These are phyloP conservation scores for Drosophila paranaensis DNA, from an alignment of 2,888 invertebrate species.

Conservation along the genomic window DNA sequence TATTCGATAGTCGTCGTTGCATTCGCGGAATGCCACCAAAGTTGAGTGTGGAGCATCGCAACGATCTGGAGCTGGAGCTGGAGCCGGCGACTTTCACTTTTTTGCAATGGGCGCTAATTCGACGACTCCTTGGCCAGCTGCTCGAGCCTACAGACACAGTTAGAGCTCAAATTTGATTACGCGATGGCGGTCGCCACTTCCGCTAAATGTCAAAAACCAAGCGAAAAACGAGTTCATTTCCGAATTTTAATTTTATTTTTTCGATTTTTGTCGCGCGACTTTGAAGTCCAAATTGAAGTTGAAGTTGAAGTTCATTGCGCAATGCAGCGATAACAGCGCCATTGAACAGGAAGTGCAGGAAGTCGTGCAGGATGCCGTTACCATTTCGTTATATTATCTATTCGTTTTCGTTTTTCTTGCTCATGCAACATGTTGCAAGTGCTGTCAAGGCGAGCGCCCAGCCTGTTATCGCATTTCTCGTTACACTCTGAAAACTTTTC, in stretches of 20 bases:
- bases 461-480: constrained; percentile 66
- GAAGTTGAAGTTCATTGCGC: constrained; percentile 78
- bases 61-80: constrained; percentile 7
- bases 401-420: constrained; percentile 19
- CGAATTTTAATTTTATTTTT: constrained; percentile 45
- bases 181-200: constrained; percentile 51
- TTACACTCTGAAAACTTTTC: constrained; percentile 73
- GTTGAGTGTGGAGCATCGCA: constrained; percentile 33
- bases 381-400: constrained; percentile 14
- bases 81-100: constrained; percentile 64
- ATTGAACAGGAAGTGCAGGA: constrained; percentile 28
- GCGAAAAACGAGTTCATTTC: constrained; percentile 63
- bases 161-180: constrained; percentile 43
- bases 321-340: constrained; percentile 42
- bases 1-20: constrained; percentile 2
- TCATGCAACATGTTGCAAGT: constrained; percentile 48
- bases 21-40: constrained; percentile 24
- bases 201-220: constrained; percentile 39
- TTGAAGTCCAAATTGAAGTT: constrained; percentile 51
- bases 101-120: constrained; percentile 22
- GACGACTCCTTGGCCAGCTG: constrained; percentile 44
- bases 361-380: constrained; percentile 44
- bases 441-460: constrained; percentile 49
- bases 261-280: constrained; percentile 48
- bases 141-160: constrained; percentile 54